Percentiles rank a stretch among this genome's conserved stretches.
Conservation (phyloP, 1,140 invertebrate species). For the Tetragnatha versicolor region DNA sequence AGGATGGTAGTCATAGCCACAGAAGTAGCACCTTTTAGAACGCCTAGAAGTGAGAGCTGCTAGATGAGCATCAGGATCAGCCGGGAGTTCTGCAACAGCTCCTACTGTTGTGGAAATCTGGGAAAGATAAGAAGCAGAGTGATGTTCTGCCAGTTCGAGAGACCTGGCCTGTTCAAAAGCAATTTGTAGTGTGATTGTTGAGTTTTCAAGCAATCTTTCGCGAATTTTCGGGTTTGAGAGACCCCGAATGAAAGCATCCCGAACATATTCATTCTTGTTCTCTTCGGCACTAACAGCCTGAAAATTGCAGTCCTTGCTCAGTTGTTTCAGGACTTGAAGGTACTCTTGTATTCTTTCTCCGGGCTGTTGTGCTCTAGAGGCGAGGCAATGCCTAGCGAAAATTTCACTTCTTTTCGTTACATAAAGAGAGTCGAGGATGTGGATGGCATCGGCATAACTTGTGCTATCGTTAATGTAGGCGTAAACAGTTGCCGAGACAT, state of each 20-base stretch:
- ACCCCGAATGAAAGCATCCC: constrained; percentile 47
- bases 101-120: background rate
- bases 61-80: background rate
- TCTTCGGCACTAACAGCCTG: constrained; percentile 28
- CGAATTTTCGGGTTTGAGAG: constrained; percentile 15
- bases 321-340: constrained; percentile 10
- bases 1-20: background rate
- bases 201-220: constrained; percentile 39
- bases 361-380: constrained; percentile 7
- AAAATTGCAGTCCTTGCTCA: constrained; percentile 47
- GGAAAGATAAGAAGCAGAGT: background rate
- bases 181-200: background rate
- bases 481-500: constrained; percentile 9
- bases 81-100: background rate
- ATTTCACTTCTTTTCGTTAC: constrained; percentile 39
- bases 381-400: constrained; percentile 33
- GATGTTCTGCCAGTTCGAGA: background rate
- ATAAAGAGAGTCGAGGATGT: constrained; percentile 5
- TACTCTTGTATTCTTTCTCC: constrained; percentile 49
- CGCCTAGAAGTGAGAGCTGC: background rate
- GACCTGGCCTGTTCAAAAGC: background rate
- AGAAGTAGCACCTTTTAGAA: background rate
- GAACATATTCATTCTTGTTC: constrained; percentile 38
- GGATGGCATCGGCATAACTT: constrained; percentile 9
- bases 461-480: constrained; percentile 1